Percentiles rank a stretch among this genome's conserved stretches.
phyloP scores from a whole-genome alignment of 2,113 vertebrate genomes.

The Chauna torquata region DNA sequence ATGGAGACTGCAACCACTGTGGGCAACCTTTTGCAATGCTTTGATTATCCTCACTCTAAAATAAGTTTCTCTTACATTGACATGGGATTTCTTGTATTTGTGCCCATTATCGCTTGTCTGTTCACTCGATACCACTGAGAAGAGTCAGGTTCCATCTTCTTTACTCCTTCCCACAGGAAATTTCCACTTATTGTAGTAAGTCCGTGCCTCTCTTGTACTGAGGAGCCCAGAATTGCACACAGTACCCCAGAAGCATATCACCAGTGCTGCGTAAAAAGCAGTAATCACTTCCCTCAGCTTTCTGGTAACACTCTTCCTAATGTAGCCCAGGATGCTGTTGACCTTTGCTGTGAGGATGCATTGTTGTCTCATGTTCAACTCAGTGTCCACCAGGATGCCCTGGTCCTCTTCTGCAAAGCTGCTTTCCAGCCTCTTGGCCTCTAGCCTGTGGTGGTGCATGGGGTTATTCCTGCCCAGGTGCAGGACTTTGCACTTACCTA shows the following conservation, averaged over 20 bases:
- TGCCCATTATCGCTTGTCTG: neutral
- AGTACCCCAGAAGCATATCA: neutral
- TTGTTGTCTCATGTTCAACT: neutral
- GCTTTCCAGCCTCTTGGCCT: neutral
- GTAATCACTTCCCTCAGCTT: neutral
- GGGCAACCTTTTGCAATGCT: neutral
- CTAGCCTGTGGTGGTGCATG: neutral
- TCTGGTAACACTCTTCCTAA: neutral
- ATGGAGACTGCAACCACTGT: neutral
- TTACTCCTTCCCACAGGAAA: neutral
- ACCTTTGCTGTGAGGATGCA: neutral
- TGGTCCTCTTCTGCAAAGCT: neutral
- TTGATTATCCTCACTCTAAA: neutral
- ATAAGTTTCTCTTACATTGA: neutral
- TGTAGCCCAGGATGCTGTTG: neutral
- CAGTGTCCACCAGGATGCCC: neutral
- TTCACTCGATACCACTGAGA: neutral
- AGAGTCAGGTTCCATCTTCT: neutral
- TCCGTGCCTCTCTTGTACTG: rapidly evolving
- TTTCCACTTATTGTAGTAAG: neutral
- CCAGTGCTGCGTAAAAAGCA: neutral
- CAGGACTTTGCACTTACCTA: neutral
- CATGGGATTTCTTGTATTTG: neutral
- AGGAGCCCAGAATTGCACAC: neutral
- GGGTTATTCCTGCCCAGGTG: neutral